Evolutionary conservation across 2,113 vertebrate genomes (phyloP), one percentile per base, ranked within the genome.

Genomic region (Orcinus orca): DNA sequence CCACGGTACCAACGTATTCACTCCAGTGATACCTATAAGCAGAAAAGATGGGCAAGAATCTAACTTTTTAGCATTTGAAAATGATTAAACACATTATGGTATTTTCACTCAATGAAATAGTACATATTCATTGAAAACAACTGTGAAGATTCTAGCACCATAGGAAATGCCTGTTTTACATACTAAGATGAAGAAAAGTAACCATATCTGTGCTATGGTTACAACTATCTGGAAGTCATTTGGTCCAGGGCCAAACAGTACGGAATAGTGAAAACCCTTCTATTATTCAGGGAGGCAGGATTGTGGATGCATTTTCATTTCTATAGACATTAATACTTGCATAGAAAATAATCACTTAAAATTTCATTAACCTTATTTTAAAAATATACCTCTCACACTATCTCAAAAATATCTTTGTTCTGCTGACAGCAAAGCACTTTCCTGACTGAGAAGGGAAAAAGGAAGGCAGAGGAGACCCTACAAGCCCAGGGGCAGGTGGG

Each of bases 51-150:
- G 60, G 26, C 13, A 90, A 96, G 33, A 74, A 53, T 6, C 38
- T 83, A 80, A 91, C 33, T 94, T 82, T 68, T 82, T 81, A 90
- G 84, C 71, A 88, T 55, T 55, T 92, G 41, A 95, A 95, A 95
- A 74, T 63, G 29, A 88, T 58, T 68, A 92, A 71, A 74, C 80
- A 90, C 79, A 92, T 50, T 67, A 36, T 29, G 41, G n/a, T 68
- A 81, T 23, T 41, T 53, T 67, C 53, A 70, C 53, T 44, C 29
- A 70, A 50, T 44, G 76, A 63, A 84, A 93, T 2, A 92, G 41
- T 17, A 62, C 18, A 81, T 26, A 62, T 50, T 47, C 50, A 94
- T 8, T 79, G 80, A 68, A 62, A 84, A 31, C 31, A 47, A 87
- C 2, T 23, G 25, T 29, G 10, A 89, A 67, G 74, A 83, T 31